Base-by-base conservation (phyloP, 2,888 invertebrate species). In the Asteroscopus sphinx region DNA sequence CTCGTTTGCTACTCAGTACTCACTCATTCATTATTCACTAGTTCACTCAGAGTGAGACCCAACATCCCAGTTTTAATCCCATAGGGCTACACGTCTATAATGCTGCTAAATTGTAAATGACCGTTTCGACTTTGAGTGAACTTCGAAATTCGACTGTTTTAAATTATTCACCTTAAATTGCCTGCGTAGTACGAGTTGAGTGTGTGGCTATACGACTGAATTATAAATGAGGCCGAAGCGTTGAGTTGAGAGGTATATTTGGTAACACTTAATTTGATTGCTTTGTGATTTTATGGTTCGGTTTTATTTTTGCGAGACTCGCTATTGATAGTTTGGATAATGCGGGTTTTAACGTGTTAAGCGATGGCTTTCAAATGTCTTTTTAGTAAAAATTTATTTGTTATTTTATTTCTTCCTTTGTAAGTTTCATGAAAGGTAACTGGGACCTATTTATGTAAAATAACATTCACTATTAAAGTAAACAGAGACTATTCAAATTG, bases 41-140 rank as follows among this genome's bases (percentile, higher is more conserved):
- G 45, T 51, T 51, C 65, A 62, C 66, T 73, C 74, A 69, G 52
- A 45, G 40, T 13, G 52, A 56, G 53, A 59, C 33, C 55, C 54
- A 16, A 56, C 68, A 63, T 49, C 53, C 64, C 54, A 66, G 70
- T 60, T 58, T 44, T 44, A 70, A 52, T 56, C 75, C 83, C 85
- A 76, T 62, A 71, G 77, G 83, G 76, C 77, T 78, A 78, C 81
- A 77, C 36, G 58, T 77, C 86, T 86, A 88, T 89, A 88, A 88
- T 87, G 84, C 86, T 88, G 68, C 86, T 89, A 89, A 89, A 89
- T 89, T 87, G 83, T 89, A 85, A 86, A 89, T 88, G 87, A 82
- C 87, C 86, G 69, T 83, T 82, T 81, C 82, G 86, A 87, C 88
- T 88, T 87, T 85, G 87, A 85, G 76, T 78, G 82, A 86, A 87